Conservation (phyloP, 1,140 invertebrate genomes). For the Galendromus occidentalis region DNA sequence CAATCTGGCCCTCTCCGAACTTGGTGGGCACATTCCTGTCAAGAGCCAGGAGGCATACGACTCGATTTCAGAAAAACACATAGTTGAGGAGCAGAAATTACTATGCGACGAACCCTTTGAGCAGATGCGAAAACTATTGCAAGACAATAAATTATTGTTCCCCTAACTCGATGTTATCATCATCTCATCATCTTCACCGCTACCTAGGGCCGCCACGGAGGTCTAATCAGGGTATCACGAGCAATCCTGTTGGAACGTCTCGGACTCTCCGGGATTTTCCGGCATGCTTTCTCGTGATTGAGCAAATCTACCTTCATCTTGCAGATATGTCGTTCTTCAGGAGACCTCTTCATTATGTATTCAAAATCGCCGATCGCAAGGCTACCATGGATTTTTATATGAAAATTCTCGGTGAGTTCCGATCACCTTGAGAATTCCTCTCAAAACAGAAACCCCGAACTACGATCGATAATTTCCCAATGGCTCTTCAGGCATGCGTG, state of each 20-base stretch:
- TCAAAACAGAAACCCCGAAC: not conserved
- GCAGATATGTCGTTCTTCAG: constrained; percentile 19
- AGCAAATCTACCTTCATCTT: too few species aligned
- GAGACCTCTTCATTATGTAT: constrained; percentile 77
- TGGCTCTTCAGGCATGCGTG: constrained; percentile 32
- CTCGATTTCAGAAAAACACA: not conserved
- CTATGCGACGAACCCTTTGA: not conserved
- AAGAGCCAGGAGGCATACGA: not conserved
- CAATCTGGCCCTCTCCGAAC: not conserved
- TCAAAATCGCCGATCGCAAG: constrained; percentile 72
- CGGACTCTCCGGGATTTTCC: too few species aligned
- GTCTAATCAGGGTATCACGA: too few species aligned
- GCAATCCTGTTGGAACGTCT: too few species aligned
- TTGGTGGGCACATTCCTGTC: not conserved
- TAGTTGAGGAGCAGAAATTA: not conserved
- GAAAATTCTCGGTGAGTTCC: constrained; percentile 72
- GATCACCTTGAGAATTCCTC: not conserved
- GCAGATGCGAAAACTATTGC: not conserved
- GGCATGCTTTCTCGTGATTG: too few species aligned
- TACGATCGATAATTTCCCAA: not conserved
- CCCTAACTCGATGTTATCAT: too few species aligned
- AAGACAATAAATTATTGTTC: not conserved
- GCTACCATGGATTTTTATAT: constrained; percentile 66
- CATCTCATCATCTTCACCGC: too few species aligned
- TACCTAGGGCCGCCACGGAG: too few species aligned